These are phyloP conservation scores for Chelmon rostratus DNA, from an alignment of 2,797 vertebrate genomes.

Conservation along the genomic window DNA sequence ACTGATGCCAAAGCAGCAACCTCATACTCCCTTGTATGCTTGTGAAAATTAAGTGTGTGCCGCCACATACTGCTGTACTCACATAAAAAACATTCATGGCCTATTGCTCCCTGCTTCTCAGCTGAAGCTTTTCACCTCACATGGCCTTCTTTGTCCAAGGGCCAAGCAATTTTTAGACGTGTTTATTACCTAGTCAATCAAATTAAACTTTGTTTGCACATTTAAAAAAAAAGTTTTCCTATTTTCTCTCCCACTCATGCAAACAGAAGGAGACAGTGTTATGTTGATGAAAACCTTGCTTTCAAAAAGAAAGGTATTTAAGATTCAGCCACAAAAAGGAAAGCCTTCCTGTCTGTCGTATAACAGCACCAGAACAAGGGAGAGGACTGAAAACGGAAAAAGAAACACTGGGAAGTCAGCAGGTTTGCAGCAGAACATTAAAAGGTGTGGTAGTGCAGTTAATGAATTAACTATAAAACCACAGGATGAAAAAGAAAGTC, in stretches of 20 bases:
- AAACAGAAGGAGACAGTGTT: constrained; percentile 29
- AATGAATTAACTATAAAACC: constrained; percentile 92
- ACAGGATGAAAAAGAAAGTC: constrained; percentile 85
- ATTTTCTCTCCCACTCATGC: constrained; percentile 53
- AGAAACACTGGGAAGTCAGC: constrained; percentile 85
- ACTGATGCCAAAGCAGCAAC: constrained; percentile 85
- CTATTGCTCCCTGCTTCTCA: constrained; percentile 14
- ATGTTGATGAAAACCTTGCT: constrained; percentile 27
- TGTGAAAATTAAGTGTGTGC: constrained; percentile 62
- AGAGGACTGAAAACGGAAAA: constrained; percentile 66
- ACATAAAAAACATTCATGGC: constrained; percentile 23
- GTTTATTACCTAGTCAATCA: constrained; percentile 50
- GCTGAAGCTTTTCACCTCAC: constrained; percentile 8
- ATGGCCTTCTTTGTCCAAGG: neutral
- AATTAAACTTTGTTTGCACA: constrained; percentile 58
- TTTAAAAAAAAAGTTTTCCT: constrained; percentile 24
- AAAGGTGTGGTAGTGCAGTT: constrained; percentile 90
- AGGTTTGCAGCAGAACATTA: constrained; percentile 86
- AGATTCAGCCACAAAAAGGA: constrained; percentile 27
- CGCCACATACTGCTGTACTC: constrained; percentile 8
- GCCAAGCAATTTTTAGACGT: constrained; percentile 21
- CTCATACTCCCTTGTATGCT: constrained; percentile 55
- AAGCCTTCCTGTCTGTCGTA: constrained; percentile 65
- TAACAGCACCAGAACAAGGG: constrained; percentile 63
- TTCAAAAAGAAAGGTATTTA: constrained; percentile 43